Percentiles rank a stretch among this genome's conserved stretches.
These are phyloP conservation scores for Psophia crepitans DNA, from an alignment of 2,113 vertebrate genomes.

Conservation along the genomic window DNA sequence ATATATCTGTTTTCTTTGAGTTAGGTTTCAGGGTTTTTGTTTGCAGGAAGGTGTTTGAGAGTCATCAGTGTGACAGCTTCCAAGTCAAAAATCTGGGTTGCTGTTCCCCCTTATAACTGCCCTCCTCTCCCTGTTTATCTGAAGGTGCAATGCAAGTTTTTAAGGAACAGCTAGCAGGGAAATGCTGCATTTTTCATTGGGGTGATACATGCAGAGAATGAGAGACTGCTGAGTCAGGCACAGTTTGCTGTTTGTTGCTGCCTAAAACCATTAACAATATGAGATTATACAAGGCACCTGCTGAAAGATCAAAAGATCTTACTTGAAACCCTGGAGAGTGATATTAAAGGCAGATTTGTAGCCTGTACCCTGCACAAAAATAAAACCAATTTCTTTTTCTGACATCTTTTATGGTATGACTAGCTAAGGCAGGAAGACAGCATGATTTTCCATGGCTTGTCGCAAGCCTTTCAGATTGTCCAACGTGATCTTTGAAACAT, in stretches of 20 bases:
- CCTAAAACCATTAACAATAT: conserved; percentile 3
- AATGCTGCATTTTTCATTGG: not conserved
- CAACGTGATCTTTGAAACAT: not conserved
- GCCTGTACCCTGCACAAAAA: not conserved
- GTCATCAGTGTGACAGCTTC: not conserved
- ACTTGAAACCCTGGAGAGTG: not conserved
- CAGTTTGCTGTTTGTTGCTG: not conserved
- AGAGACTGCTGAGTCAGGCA: conserved; percentile 28
- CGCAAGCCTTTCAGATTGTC: not conserved
- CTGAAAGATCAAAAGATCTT: conserved; percentile 16
- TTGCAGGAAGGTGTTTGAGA: not conserved
- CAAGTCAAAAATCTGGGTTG: not conserved
- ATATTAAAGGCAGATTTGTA: not conserved
- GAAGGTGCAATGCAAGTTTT: not conserved
- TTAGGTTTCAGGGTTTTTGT: not conserved
- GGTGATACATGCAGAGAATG: not conserved
- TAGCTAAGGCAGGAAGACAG: not conserved
- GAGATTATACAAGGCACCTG: conserved; percentile 25
- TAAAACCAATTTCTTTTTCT: not conserved
- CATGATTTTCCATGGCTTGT: not conserved
- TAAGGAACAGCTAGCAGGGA: not conserved
- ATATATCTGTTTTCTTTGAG: not conserved
- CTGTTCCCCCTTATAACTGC: not conserved
- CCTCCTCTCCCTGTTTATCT: not conserved
- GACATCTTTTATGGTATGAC: not conserved